phyloP scores from a whole-genome alignment of 2,797 vertebrate genomes.

The Liparis tanakae region DNA sequence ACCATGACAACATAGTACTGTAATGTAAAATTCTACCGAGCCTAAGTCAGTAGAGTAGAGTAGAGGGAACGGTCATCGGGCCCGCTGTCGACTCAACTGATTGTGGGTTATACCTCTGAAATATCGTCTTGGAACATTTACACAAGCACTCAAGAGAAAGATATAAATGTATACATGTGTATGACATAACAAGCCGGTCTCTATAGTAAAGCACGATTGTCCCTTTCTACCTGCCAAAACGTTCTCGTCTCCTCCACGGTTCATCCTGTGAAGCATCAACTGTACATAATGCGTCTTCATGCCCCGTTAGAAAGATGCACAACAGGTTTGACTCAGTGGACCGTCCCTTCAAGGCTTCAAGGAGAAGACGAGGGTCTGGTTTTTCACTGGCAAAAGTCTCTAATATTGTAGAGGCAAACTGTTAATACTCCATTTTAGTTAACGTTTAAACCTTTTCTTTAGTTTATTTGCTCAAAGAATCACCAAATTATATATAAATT shows the following conservation, averaged over 20 bases:
- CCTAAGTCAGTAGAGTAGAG: neutral
- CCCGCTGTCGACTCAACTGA: neutral
- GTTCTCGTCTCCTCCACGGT: slow-evolving; percentile 22
- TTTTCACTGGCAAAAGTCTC: neutral
- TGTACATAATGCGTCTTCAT: slow-evolving; percentile 68
- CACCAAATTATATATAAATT: neutral
- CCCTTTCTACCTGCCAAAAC: neutral
- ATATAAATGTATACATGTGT: neutral
- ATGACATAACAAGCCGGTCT: neutral
- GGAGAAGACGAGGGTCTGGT: neutral
- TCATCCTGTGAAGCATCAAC: slow-evolving; percentile 61
- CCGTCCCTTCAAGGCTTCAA: slow-evolving; percentile 12
- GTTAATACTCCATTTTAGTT: neutral
- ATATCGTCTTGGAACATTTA: neutral
- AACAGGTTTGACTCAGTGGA: slow-evolving; percentile 49
- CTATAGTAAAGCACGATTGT: neutral
- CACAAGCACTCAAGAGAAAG: slow-evolving; percentile 15
- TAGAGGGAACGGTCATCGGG: neutral
- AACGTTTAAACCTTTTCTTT: neutral
- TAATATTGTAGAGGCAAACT: neutral
- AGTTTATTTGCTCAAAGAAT: neutral
- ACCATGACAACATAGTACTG: neutral
- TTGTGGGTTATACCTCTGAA: neutral
- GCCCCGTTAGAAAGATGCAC: slow-evolving; percentile 49
- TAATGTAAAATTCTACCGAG: neutral